These are phyloP conservation scores for Strigamia crassipes DNA, from an alignment of 2,888 invertebrate genomes.

Conservation along the genomic window DNA sequence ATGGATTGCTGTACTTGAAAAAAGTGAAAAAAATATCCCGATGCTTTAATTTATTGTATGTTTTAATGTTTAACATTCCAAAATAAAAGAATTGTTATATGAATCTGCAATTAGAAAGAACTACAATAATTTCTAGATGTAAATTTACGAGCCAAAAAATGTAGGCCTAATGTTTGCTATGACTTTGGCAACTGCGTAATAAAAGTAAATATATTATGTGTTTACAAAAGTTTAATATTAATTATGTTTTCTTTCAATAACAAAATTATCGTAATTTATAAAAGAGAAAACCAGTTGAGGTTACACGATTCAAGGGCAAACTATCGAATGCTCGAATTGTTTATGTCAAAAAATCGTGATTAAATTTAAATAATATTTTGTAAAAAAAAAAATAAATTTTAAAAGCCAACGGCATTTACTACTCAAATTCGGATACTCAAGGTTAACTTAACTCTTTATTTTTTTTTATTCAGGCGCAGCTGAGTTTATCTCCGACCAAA, in stretches of 20 bases:
- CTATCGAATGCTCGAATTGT: background rate
- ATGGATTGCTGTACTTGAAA: background rate
- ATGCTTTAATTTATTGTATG: background rate
- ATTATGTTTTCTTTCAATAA: background rate
- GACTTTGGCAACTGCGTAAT: background rate
- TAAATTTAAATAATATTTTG: background rate
- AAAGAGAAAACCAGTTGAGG: background rate
- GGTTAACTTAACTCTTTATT: background rate
- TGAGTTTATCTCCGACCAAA: background rate
- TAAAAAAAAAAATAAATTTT: background rate
- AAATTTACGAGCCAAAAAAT: background rate
- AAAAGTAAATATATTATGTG: background rate
- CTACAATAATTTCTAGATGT: background rate
- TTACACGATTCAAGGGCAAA: background rate
- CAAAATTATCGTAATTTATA: background rate
- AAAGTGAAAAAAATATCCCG: background rate
- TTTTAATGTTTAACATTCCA: constrained; percentile 10
- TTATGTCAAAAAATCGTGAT: constrained; percentile 1
- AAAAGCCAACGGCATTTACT: constrained; percentile 28
- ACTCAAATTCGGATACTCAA: background rate
- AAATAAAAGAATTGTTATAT: background rate
- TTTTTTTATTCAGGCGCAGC: constrained; percentile 4
- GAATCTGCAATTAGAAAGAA: background rate
- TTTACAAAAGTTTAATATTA: background rate
- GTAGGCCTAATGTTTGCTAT: background rate